phyloP scores from a whole-genome alignment of 2,797 vertebrate genomes.

The Lophius americanus region DNA sequence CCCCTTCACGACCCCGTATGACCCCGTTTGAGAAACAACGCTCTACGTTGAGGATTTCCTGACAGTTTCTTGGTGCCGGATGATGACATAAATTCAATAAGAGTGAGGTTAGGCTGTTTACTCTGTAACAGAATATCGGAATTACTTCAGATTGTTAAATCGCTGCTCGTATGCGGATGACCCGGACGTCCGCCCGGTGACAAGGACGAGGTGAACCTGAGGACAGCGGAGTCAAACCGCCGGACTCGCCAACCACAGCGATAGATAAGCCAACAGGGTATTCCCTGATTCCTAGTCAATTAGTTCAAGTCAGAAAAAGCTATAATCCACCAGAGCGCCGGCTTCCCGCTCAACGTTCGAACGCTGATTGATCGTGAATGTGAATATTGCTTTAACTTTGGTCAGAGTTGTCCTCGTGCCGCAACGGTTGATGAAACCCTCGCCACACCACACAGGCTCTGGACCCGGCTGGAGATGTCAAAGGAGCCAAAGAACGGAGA shows the following conservation, averaged over 20 bases:
- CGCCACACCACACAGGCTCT: slow-evolving; percentile 75
- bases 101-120: not conserved
- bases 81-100: not conserved
- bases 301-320: slow-evolving; percentile 69
- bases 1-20: too few species aligned
- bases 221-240: slow-evolving; percentile 59
- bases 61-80: not conserved
- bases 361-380: slow-evolving; percentile 76
- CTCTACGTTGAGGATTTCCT: too few species aligned
- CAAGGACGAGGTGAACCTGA: slow-evolving; percentile 50
- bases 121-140: slow-evolving; percentile 25
- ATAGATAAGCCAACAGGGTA: slow-evolving; percentile 70
- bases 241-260: slow-evolving; percentile 45
- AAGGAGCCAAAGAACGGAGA: slow-evolving; percentile 73
- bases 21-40: too few species aligned
- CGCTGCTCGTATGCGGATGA: slow-evolving; percentile 42
- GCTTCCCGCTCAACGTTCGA: slow-evolving; percentile 63
- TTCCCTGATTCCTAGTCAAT: slow-evolving; percentile 69
- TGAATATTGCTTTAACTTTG: slow-evolving; percentile 78
- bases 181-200: slow-evolving; percentile 43
- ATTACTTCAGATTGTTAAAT: slow-evolving; percentile 11
- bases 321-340: slow-evolving; percentile 77
- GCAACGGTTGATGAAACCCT: slow-evolving; percentile 79
- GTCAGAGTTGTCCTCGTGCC: slow-evolving; percentile 74
- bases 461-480: slow-evolving; percentile 74